These are phyloP conservation scores for Arvicanthis niloticus DNA, from an alignment of 2,113 vertebrate species.

Conservation along the genomic window DNA sequence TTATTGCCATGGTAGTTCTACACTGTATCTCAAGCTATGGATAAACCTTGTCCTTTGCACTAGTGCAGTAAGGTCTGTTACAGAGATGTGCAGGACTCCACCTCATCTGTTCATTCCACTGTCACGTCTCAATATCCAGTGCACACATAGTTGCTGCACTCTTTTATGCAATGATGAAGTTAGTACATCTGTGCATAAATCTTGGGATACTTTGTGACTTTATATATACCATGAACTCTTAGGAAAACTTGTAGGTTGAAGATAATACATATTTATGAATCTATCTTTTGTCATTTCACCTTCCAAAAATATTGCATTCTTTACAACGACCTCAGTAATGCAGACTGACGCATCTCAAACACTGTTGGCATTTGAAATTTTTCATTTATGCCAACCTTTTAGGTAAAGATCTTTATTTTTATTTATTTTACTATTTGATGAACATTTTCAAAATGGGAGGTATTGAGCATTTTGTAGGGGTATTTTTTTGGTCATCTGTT, in stretches of 20 bases:
- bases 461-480: not conserved
- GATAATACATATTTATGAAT: not conserved
- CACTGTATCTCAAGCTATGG: not conserved
- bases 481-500: slow-evolving; percentile 20
- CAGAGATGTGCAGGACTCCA: not conserved
- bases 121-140: not conserved
- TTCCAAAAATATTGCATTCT: not conserved
- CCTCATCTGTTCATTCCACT: not conserved
- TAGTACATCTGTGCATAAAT: not conserved
- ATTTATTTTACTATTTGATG: slow-evolving; percentile 17
- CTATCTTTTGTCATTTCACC: not conserved
- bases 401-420: slow-evolving; percentile 9
- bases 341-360: not conserved
- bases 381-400: slow-evolving; percentile 29
- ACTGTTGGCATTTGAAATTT: not conserved
- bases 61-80: not conserved
- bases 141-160: not conserved
- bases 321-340: not conserved
- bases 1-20: not conserved
- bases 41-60: not conserved
- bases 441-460: not conserved
- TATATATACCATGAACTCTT: not conserved
- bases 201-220: not conserved
- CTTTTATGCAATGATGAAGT: not conserved
- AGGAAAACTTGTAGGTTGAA: slow-evolving; percentile 28